Conservation (phyloP, 2,797 vertebrate species). For the Furcifer pardalis region DNA sequence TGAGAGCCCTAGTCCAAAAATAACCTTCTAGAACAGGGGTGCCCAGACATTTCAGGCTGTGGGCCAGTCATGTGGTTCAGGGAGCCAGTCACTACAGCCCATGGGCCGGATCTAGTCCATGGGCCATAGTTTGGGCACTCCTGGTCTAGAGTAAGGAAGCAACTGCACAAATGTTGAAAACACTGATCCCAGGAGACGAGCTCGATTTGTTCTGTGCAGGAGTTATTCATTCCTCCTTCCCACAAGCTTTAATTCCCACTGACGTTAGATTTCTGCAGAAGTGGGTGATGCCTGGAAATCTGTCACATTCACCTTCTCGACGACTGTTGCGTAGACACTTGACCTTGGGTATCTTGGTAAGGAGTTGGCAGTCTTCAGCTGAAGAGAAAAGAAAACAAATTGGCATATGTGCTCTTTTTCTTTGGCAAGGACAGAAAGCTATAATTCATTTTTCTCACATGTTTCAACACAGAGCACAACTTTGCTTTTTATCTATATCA, state of each 20-base stretch:
- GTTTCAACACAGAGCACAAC: slow-evolving; percentile 40
- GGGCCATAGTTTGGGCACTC: no score
- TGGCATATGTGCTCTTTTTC: slow-evolving; percentile 10
- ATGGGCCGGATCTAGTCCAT: no score
- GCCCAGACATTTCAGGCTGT: no score
- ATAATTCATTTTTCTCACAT: slow-evolving; percentile 46
- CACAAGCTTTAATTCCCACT: background rate
- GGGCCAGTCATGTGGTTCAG: no score
- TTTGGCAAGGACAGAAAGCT: slow-evolving; percentile 46
- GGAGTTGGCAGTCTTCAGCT: slow-evolving; percentile 97
- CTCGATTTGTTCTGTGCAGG: no score
- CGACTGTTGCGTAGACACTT: slow-evolving; percentile 90
- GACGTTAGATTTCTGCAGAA: background rate
- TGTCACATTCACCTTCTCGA: slow-evolving; percentile 87
- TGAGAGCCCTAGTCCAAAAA: no score
- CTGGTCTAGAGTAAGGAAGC: no score
- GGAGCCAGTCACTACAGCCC: no score
- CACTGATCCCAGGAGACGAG: no score
- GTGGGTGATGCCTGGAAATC: background rate
- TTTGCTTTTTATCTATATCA: slow-evolving; percentile 64
- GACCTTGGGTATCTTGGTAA: slow-evolving; percentile 94
- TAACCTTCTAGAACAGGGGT: no score
- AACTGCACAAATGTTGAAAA: no score
- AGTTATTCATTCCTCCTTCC: background rate
- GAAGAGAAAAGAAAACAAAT: slow-evolving; percentile 62